Percentiles rank a stretch among this genome's conserved stretches.
Conservation (phyloP, 1,140 invertebrate species). For the Bombus affinis region DNA sequence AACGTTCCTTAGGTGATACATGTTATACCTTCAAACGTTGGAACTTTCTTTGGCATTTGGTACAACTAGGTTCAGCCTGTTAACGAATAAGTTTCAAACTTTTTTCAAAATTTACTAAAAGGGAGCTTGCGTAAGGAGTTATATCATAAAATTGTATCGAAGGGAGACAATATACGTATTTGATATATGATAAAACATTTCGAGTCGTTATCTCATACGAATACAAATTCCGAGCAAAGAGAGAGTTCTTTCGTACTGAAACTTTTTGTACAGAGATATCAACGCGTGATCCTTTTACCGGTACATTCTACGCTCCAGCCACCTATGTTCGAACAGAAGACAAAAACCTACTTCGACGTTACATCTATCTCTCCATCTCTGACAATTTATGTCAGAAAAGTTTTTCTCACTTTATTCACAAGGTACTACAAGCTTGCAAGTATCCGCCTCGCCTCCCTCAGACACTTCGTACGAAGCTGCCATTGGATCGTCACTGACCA, state of each 20-base stretch:
- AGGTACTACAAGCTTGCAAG: neutral
- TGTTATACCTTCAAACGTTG: no score
- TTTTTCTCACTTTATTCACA: slow-evolving; percentile 1
- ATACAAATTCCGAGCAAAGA: no score
- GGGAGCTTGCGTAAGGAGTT: no score
- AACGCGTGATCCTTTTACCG: neutral
- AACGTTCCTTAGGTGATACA: neutral
- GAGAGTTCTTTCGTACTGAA: no score
- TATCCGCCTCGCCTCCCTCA: neutral
- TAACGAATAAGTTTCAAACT: no score
- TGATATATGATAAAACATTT: no score
- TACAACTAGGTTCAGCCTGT: no score
- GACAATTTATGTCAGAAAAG: slow-evolving; percentile 13
- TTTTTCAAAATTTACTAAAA: no score
- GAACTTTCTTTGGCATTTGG: no score
- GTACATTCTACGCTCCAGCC: neutral
- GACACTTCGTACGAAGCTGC: neutral
- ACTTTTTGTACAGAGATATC: neutral
- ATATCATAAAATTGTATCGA: no score
- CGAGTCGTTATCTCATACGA: no score
- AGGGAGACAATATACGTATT: no score
- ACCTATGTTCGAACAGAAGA: neutral
- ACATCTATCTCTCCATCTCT: neutral
- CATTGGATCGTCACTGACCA: neutral
- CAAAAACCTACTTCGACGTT: slow-evolving; percentile 4